Percentiles rank a stretch among this genome's conserved stretches.
phyloP scores from a whole-genome alignment of 2,888 invertebrate species.

The Arrhopalites spinosus region DNA sequence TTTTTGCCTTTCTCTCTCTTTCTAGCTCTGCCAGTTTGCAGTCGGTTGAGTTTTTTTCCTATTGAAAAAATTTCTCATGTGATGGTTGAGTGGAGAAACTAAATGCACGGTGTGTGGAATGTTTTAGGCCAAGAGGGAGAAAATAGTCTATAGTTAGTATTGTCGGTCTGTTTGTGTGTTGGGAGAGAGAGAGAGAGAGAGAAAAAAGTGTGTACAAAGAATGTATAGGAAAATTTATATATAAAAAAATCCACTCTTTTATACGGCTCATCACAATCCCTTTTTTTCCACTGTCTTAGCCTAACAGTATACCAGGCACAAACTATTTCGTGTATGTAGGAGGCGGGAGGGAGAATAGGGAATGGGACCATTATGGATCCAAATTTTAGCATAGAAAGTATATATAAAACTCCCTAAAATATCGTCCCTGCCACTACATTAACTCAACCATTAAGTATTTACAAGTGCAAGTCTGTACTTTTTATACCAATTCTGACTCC shows the following conservation, averaged over 20 bases:
- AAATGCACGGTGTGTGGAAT: conserved; percentile 12
- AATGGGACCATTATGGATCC: too few species aligned
- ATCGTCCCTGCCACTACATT: conserved; percentile 8
- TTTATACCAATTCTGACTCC: too few species aligned
- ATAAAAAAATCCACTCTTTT: too few species aligned
- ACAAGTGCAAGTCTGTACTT: background rate
- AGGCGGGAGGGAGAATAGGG: too few species aligned
- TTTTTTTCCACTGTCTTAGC: background rate
- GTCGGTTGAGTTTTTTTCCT: background rate
- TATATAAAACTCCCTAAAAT: background rate
- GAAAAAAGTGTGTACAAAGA: too few species aligned
- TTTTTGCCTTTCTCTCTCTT: background rate
- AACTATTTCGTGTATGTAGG: too few species aligned
- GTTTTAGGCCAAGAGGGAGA: background rate
- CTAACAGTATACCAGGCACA: too few species aligned
- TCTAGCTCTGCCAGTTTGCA: background rate
- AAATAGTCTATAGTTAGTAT: background rate
- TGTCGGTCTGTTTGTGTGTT: background rate
- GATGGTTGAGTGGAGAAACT: conserved; percentile 27
- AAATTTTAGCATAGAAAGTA: conserved; percentile 10
- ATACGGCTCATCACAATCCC: too few species aligned
- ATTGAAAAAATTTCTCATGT: conserved; percentile 24
- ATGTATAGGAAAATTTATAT: too few species aligned
- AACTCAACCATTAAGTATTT: conserved; percentile 10
- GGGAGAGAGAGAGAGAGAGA: background rate